Evolutionary conservation across 2,797 vertebrate species (phyloP).

Genomic region (Sebastolobus altivelis): DNA sequence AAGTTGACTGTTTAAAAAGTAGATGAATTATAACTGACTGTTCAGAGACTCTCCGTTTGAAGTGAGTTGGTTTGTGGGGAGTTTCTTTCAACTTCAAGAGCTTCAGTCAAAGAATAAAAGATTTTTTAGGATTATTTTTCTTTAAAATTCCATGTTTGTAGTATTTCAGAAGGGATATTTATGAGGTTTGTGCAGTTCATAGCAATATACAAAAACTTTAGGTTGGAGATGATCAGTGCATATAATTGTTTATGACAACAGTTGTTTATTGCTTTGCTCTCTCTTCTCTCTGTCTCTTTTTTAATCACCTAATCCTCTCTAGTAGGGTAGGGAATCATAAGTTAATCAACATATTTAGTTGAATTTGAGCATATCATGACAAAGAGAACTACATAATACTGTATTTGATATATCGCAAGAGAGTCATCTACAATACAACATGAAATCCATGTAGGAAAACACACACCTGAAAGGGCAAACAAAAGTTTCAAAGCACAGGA

Average conservation of each 20-base stretch:
- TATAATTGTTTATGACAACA: conserved; percentile 1
- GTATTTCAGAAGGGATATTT: neutral
- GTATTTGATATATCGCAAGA: neutral
- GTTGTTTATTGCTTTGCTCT: neutral
- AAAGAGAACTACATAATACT: neutral
- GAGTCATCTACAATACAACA: neutral
- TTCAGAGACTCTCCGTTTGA: conserved; percentile 23
- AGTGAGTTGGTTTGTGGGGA: conserved; percentile 17
- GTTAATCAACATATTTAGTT: neutral
- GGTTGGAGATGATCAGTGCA: neutral
- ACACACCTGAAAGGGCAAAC: neutral
- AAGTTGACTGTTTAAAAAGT: conserved; percentile 47
- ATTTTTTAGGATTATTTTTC: neutral
- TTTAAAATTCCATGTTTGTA: conserved; percentile 2
- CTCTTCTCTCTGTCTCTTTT: neutral
- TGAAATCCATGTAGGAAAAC: neutral
- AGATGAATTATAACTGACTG: conserved; percentile 26
- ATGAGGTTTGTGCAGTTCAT: neutral
- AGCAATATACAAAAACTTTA: conserved; percentile 2
- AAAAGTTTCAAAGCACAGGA: neutral
- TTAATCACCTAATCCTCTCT: neutral
- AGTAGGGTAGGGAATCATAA: neutral
- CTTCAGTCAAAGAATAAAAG: conserved; percentile 7
- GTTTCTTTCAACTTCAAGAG: conserved; percentile 21
- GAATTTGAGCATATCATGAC: neutral